These are phyloP conservation scores for Pristiophorus japonicus DNA, from an alignment of 2,113 vertebrate species.

Conservation along the genomic window DNA sequence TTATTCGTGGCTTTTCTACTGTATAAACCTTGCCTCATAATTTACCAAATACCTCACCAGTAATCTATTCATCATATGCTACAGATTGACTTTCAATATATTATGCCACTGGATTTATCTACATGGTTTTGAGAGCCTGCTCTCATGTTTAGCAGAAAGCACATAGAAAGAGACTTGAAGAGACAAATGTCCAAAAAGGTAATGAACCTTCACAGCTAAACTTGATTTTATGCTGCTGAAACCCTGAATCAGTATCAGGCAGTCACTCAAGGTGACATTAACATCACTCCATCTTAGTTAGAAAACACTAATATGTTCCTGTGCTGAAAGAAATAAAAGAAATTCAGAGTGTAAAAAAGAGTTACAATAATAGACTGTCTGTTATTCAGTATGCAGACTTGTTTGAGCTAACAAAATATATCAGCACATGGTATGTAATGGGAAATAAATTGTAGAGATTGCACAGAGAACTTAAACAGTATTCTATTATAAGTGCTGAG, in stretches of 20 bases:
- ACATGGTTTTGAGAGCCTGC: background rate
- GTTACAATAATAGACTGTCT: conserved; percentile 22
- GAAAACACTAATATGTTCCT: conserved; percentile 21
- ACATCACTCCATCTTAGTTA: background rate
- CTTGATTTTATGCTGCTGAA: background rate
- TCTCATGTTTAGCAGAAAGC: background rate
- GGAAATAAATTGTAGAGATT: conserved; percentile 38
- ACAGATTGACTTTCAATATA: background rate
- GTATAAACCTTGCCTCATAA: background rate
- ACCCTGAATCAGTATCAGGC: background rate
- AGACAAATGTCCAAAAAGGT: background rate
- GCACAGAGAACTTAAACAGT: background rate
- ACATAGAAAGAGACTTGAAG: background rate
- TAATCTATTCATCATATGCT: background rate
- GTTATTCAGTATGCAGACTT: background rate
- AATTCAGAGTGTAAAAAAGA: background rate
- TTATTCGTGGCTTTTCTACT: background rate
- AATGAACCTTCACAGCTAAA: background rate
- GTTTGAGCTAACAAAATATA: conserved; percentile 28
- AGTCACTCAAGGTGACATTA: background rate
- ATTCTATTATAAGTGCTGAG: conserved; percentile 10
- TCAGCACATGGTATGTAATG: conserved; percentile 38
- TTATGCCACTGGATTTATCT: background rate
- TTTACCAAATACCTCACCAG: background rate
- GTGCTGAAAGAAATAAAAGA: conserved; percentile 31